Evolutionary conservation across 2,113 vertebrate genomes (phyloP).

Genomic region (Heterocephalus glaber): DNA sequence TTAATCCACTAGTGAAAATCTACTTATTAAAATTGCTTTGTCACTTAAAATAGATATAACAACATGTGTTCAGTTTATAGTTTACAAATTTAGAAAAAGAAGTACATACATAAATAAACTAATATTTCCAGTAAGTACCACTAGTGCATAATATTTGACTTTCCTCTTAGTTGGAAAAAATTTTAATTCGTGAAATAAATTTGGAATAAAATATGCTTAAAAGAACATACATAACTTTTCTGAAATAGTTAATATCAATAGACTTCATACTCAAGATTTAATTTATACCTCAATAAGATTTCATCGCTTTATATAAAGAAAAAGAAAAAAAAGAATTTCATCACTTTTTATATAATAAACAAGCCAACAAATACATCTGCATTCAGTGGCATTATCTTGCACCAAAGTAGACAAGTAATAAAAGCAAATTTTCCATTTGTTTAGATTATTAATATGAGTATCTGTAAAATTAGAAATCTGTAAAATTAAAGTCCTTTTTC

Average conservation of each 20-base stretch:
- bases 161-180: conserved; percentile 41
- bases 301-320: conserved; percentile 54
- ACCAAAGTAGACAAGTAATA: conserved; percentile 44
- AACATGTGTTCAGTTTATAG: not conserved
- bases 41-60: conserved; percentile 35
- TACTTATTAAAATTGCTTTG: conserved; percentile 51
- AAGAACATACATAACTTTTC: conserved; percentile 26
- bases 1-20: conserved; percentile 14
- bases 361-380: conserved; percentile 36
- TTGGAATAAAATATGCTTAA: conserved; percentile 58
- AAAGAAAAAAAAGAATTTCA: not conserved
- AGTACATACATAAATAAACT: not conserved
- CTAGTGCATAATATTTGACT: conserved; percentile 36
- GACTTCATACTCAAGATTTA: conserved; percentile 46
- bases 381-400: not conserved
- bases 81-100: conserved; percentile 47
- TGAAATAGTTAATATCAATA: conserved; percentile 24
- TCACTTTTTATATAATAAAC: conserved; percentile 52
- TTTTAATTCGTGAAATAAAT: conserved; percentile 55
- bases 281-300: conserved; percentile 46
- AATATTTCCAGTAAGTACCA: conserved; percentile 6
- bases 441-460: conserved; percentile 31
- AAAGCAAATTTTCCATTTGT: conserved; percentile 51
- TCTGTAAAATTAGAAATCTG: conserved; percentile 37
- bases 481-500: conserved; percentile 52